A percentile compares a stretch with the other conserved stretches of the same genome.
Conservation (phyloP, 2,888 invertebrate species). For the Erynnis tages region DNA sequence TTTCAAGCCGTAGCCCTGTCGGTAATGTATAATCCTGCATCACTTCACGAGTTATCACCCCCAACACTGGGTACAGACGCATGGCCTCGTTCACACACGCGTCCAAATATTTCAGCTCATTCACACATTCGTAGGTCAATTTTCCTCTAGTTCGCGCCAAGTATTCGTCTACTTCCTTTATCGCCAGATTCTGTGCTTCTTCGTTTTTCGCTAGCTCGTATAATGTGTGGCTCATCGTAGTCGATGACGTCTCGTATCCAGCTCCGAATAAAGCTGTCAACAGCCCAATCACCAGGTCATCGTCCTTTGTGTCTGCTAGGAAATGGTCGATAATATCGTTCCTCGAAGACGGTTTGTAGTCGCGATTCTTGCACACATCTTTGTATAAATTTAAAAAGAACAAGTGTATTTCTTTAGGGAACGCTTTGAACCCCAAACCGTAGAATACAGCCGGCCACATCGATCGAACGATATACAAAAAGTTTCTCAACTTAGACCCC, state of each 20-base stretch:
- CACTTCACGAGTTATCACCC: slow-evolving; percentile 43
- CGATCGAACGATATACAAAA: slow-evolving; percentile 37
- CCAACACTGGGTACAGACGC: slow-evolving; percentile 47
- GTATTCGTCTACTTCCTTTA: slow-evolving; percentile 46
- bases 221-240: slow-evolving; percentile 42
- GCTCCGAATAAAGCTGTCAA: slow-evolving; percentile 69
- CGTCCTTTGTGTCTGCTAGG: background rate
- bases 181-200: slow-evolving; percentile 37
- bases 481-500: slow-evolving; percentile 35
- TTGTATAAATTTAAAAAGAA: slow-evolving; percentile 45
- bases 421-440: slow-evolving; percentile 40
- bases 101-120: slow-evolving; percentile 48
- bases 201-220: slow-evolving; percentile 49
- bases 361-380: slow-evolving; percentile 43
- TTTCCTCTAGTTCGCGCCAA: slow-evolving; percentile 36
- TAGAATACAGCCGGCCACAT: slow-evolving; percentile 56
- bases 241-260: slow-evolving; percentile 53
- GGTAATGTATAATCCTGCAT: slow-evolving; percentile 52
- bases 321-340: slow-evolving; percentile 52
- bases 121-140: slow-evolving; percentile 45
- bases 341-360: slow-evolving; percentile 41
- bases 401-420: slow-evolving; percentile 38
- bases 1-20: slow-evolving; percentile 45
- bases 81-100: slow-evolving; percentile 51
- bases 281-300: slow-evolving; percentile 73